These are phyloP conservation scores for Tribolium madens DNA, from an alignment of 1,140 invertebrate species.

Conservation along the genomic window DNA sequence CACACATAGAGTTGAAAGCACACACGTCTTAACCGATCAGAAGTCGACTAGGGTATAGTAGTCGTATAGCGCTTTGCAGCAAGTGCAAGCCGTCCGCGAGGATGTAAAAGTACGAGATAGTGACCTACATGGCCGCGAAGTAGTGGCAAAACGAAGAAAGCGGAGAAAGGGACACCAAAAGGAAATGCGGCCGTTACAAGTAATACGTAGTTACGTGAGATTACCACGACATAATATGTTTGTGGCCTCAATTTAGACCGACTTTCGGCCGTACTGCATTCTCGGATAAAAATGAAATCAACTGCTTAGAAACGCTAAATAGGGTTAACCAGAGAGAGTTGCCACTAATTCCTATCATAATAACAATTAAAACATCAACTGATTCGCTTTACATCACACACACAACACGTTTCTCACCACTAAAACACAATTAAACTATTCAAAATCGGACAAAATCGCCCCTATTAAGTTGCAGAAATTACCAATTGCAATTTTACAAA, in stretches of 20 bases:
- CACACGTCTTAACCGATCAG: slow-evolving; percentile 48
- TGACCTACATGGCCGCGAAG: slow-evolving; percentile 64
- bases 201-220: slow-evolving; percentile 64
- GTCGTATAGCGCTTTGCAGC: slow-evolving; percentile 41
- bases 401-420: too few species aligned
- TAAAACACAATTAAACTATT: too few species aligned
- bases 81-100: slow-evolving; percentile 57
- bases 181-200: slow-evolving; percentile 63
- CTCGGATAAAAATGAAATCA: slow-evolving; percentile 63
- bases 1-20: slow-evolving; percentile 42
- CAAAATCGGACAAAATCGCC: too few species aligned
- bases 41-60: slow-evolving; percentile 46
- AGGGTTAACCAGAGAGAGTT: slow-evolving; percentile 53
- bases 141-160: slow-evolving; percentile 64
- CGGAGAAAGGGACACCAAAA: slow-evolving; percentile 65
- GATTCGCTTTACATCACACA: slow-evolving; percentile 24
- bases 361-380: slow-evolving; percentile 11
- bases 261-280: slow-evolving; percentile 59
- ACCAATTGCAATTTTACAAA: too few species aligned
- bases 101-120: slow-evolving; percentile 66
- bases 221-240: slow-evolving; percentile 64
- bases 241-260: slow-evolving; percentile 59
- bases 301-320: slow-evolving; percentile 52
- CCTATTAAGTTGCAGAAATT: too few species aligned
- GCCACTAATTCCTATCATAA: slow-evolving; percentile 12